Percentiles rank a stretch among this genome's conserved stretches.
These are phyloP conservation scores for Megalurothrips usitatus DNA, from an alignment of 2,888 invertebrate genomes.

Conservation along the genomic window DNA sequence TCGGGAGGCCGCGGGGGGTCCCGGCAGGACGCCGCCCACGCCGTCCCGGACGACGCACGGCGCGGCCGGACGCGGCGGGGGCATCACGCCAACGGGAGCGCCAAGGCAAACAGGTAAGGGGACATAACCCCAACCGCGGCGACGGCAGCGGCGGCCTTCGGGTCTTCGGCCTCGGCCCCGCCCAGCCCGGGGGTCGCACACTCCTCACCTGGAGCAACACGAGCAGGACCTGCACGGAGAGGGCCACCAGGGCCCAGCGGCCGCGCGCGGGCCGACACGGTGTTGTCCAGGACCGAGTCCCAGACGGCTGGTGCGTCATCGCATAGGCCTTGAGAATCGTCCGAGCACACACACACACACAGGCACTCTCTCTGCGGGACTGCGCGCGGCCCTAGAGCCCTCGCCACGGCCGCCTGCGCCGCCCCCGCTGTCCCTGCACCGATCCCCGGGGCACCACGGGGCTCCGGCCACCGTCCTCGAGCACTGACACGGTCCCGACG, in stretches of 20 bases:
- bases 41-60: neutral
- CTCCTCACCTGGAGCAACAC: neutral
- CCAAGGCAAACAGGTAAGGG: neutral
- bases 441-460: neutral
- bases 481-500: neutral
- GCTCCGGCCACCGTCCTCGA: neutral
- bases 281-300: neutral
- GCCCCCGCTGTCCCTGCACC: neutral
- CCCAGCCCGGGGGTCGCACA: neutral
- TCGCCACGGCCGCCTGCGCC: neutral
- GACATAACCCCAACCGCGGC: neutral
- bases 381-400: neutral
- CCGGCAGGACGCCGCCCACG: neutral
- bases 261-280: neutral
- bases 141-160: neutral
- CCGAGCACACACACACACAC: neutral
- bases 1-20: neutral
- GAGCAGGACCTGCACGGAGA: neutral
- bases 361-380: neutral
- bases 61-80: neutral
- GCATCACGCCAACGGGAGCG: neutral
- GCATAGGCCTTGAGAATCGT: slow-evolving; percentile 5
- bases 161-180: neutral
- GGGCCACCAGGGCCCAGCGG: neutral
- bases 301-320: neutral